Percentiles rank a stretch among this genome's conserved stretches.
phyloP scores from a whole-genome alignment of 2,113 vertebrate species.

The Syngnathus typhle region DNA sequence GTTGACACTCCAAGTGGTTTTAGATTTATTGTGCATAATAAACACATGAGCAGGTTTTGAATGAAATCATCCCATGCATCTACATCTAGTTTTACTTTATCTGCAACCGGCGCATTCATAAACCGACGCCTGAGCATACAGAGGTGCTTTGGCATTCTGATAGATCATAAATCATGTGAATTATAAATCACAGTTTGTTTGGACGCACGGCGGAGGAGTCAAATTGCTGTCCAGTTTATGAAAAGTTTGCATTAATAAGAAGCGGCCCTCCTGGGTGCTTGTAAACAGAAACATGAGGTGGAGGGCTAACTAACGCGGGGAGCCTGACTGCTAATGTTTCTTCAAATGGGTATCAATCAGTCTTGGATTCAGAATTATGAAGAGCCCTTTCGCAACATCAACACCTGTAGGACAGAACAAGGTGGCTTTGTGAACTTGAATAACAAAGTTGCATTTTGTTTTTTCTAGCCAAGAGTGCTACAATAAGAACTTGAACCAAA shows the following conservation, averaged over 20 bases:
- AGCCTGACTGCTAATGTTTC: slow-evolving; percentile 20
- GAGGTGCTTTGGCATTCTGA: slow-evolving; percentile 52
- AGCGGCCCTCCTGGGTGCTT: slow-evolving; percentile 62
- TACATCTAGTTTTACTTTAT: slow-evolving; percentile 70
- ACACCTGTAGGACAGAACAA: slow-evolving; percentile 10
- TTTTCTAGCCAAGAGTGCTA: not conserved
- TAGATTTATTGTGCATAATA: slow-evolving; percentile 71
- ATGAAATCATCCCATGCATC: slow-evolving; percentile 67
- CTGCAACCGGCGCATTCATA: slow-evolving; percentile 56
- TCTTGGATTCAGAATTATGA: slow-evolving; percentile 14
- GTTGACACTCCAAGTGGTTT: slow-evolving; percentile 62
- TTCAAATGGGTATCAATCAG: slow-evolving; percentile 12
- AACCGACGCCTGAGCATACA: slow-evolving; percentile 52
- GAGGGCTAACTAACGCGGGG: slow-evolving; percentile 52
- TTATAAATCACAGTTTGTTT: slow-evolving; percentile 76
- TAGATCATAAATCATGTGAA: slow-evolving; percentile 70
- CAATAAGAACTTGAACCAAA: not conserved
- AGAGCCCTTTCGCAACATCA: slow-evolving; percentile 7
- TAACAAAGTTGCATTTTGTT: not conserved
- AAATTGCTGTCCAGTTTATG: slow-evolving; percentile 72
- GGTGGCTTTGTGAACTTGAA: slow-evolving; percentile 11
- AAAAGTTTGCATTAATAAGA: slow-evolving; percentile 70
- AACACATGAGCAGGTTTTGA: slow-evolving; percentile 70
- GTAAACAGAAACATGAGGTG: slow-evolving; percentile 65
- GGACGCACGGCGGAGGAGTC: slow-evolving; percentile 56